Base-by-base conservation (phyloP, 2,888 invertebrate species). In the Oithona nana region DNA sequence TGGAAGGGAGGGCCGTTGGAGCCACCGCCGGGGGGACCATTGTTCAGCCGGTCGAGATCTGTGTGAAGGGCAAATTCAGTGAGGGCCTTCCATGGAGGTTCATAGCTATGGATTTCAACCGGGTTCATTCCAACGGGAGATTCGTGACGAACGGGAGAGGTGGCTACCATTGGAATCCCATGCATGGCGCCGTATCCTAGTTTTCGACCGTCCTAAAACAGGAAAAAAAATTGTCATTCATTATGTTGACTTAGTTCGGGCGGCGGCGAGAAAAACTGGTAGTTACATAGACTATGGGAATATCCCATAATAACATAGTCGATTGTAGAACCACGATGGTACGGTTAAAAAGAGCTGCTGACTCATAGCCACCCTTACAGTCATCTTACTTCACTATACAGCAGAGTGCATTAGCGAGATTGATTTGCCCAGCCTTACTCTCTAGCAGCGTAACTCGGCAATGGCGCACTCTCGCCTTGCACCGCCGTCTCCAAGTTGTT, bases 101-200 rank as follows among this genome's bases (percentile, higher is more conserved):
- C 93, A 79, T 93, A 97, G 67, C 92, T 88, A 69, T 83, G 83
- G 31, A 86, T 84, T 75, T 95, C 94, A 64, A 94, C 79, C 48
- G 88, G 84, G 70, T 88, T 86, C 72, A 88, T 81, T 64, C 88
- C 85, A 64, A 86, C 77, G 1, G 87, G 87, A 64, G 88, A 86
- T 67, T 66, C 76, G 68, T 78, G 76, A 11, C 76, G 73, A 1
- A 77, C 75, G 1, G 79, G 78, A 68, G 93, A 90, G 52, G 90
- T 88, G 54, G 97, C 97, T 65, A 97, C 90, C 84, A 98, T 87
- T 24, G 97, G 95, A 68, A 98, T 93, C 65, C 92, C 92, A 72
- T 94, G 92, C 86, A 93, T 87, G 69, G 86, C 84, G 72, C 89
- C 89, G 75, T 90, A 89, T 67, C 88, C 89, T 74, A 93, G 78